Evolutionary conservation across 2,113 vertebrate species (phyloP), one percentile per base, ranked within the genome.

Genomic region (Nycticebus coucang): DNA sequence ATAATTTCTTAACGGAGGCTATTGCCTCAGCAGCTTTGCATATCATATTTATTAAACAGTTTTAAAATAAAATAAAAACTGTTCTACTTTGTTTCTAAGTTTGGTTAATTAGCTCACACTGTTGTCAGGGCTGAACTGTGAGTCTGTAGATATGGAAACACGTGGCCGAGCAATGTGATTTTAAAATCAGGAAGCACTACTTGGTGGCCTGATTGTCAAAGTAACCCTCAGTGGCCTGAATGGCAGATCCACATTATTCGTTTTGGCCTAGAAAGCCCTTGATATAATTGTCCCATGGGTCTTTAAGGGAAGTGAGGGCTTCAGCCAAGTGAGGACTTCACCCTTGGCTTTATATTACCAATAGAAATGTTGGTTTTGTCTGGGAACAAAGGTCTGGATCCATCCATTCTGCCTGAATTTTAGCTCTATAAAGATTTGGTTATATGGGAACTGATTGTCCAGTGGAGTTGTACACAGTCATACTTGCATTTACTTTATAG

Each of bases 101-200:
- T 93, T 96, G 89, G 89, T 93, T 98, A 97, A 97, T 97, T 97
- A 93, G 93, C 93, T 96, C 89, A 66, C 87, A 87, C 93, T 93
- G 84, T 92, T 95, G 95, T 89, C 84, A 93, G 93, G 92, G 69
- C 84, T 95, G 80, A 97, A 84, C 77, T 96, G 84, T 97, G 93
- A 98, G 93, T 95, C 79, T 91, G 33, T 72, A 96, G 92, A 94
- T 26, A 45, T 35, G 78, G 77, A 94, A 91, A 90, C 77, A 97
- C 72, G 90, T 93, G 93, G 90, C 80, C 74, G 71, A 94, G 68
- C 45, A 78, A 86, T 53, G 4, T 89, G 95, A 96, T 81, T 96
- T 94, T 91, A 91, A 96, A 96, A 92, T 86, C 71, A 90, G 53
- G 71, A 50, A 95, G 78, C 17, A 71, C 74, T 87, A 45, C 41